Percentiles rank a stretch among this genome's conserved stretches.
Evolutionary conservation across 1,140 invertebrate genomes (phyloP).

Genomic region (Cydia amplana): DNA sequence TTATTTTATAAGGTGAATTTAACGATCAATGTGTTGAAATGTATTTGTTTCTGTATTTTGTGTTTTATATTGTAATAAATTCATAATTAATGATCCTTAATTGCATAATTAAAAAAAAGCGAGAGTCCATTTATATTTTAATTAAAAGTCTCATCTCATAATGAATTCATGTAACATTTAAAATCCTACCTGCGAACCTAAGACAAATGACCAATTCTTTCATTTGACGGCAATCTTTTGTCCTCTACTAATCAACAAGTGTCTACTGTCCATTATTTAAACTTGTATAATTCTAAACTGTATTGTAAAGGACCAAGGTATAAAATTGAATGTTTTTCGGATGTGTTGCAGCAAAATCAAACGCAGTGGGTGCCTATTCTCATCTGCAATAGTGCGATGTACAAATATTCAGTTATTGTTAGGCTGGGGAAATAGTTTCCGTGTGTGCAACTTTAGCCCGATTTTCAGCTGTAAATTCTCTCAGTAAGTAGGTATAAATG

Average conservation of each 20-base stretch:
- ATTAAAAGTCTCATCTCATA: constrained; percentile 5
- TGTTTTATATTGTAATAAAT: too few species aligned
- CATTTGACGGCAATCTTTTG: constrained; percentile 6
- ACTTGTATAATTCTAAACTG: neutral
- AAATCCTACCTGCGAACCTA: neutral
- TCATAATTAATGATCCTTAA: too few species aligned
- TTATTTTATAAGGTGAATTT: too few species aligned
- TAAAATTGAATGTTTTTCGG: neutral
- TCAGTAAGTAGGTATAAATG: too few species aligned
- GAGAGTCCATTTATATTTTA: neutral
- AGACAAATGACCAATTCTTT: constrained; percentile 26
- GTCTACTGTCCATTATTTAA: neutral
- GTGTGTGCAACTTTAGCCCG: neutral
- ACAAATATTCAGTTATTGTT: constrained; percentile 21
- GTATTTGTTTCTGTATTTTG: too few species aligned
- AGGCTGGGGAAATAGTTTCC: neutral
- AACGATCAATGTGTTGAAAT: too few species aligned
- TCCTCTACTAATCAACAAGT: neutral
- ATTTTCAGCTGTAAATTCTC: neutral
- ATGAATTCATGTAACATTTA: constrained; percentile 8
- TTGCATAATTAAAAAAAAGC: too few species aligned
- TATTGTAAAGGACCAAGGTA: neutral
- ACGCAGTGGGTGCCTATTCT: constrained; percentile 10
- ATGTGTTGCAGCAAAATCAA: neutral
- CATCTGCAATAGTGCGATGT: neutral